Conservation (phyloP, 2,888 invertebrate species). For the Cheilosia vulpina region DNA sequence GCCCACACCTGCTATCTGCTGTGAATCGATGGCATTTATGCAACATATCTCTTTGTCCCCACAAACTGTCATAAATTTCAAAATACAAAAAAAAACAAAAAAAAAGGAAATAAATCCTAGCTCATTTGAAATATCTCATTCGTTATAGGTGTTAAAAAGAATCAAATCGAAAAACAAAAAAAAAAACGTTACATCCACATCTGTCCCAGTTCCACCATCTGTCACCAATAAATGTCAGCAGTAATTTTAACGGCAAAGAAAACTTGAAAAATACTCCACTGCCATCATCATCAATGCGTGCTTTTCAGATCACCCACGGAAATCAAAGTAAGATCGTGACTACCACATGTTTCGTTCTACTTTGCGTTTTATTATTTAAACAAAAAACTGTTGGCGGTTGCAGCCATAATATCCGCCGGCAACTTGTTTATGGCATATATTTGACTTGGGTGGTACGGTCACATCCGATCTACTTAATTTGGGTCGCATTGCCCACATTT, state of each 20-base stretch:
- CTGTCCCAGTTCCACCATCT: conserved; percentile 63
- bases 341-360: conserved; percentile 67
- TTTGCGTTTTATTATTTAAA: conserved; percentile 64
- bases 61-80: conserved; percentile 25
- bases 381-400: conserved; percentile 42
- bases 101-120: conserved; percentile 44
- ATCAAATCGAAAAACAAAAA: conserved; percentile 13
- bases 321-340: conserved; percentile 55
- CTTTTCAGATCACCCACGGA: conserved; percentile 64
- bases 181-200: conserved; percentile 44
- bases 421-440: conserved; percentile 38
- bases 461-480: conserved; percentile 72
- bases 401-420: conserved; percentile 58
- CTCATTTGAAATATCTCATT: conserved; percentile 33
- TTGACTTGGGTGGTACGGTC: conserved; percentile 60
- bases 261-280: conserved; percentile 51
- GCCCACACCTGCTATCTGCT: conserved; percentile 5
- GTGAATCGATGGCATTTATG: background rate
- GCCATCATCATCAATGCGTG: conserved; percentile 47
- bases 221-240: conserved; percentile 68
- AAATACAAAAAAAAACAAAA: conserved; percentile 4
- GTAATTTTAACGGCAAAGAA: conserved; percentile 46
- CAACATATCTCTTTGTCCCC: conserved; percentile 15
- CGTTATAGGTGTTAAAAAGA: conserved; percentile 45
- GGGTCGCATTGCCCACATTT: conserved; percentile 30